Evolutionary conservation across 2,113 vertebrate species (phyloP).

Genomic region (Neoarius graeffei): DNA sequence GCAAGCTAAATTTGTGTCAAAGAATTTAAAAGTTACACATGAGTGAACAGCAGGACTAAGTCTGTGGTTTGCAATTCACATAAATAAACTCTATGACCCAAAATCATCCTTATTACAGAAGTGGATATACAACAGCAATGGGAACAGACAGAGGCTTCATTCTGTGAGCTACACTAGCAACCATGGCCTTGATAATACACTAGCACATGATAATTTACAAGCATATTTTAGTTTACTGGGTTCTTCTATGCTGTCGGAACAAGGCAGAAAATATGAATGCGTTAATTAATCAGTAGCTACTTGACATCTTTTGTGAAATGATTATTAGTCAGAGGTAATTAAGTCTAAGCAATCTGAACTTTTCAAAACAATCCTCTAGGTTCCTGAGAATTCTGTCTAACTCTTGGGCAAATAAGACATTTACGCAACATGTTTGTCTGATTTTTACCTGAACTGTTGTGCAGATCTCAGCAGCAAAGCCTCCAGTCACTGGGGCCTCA

Average conservation of each 20-base stretch:
- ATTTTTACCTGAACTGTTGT: slow-evolving; percentile 89
- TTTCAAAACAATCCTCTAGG: not conserved
- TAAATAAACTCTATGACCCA: not conserved
- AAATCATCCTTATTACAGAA: slow-evolving; percentile 7
- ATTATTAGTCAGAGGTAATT: not conserved
- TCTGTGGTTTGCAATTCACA: slow-evolving; percentile 2
- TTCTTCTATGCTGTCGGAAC: not conserved
- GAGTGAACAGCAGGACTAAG: not conserved
- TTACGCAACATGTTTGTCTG: not conserved
- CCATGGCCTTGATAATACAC: not conserved
- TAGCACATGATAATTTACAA: slow-evolving; percentile 2
- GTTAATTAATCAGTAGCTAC: not conserved
- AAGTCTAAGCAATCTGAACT: not conserved
- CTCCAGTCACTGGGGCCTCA: slow-evolving; percentile 93
- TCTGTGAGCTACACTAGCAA: not conserved
- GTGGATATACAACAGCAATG: not conserved
- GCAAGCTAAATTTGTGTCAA: not conserved
- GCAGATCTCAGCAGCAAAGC: slow-evolving; percentile 95
- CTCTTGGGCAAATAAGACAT: not conserved
- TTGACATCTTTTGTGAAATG: not conserved
- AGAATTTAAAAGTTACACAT: not conserved
- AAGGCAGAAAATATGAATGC: not conserved
- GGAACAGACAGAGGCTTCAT: not conserved
- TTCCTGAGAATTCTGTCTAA: not conserved
- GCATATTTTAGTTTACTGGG: not conserved